These are phyloP conservation scores for Microdon myrmicae DNA, from an alignment of 2,888 invertebrate species.

Conservation along the genomic window DNA sequence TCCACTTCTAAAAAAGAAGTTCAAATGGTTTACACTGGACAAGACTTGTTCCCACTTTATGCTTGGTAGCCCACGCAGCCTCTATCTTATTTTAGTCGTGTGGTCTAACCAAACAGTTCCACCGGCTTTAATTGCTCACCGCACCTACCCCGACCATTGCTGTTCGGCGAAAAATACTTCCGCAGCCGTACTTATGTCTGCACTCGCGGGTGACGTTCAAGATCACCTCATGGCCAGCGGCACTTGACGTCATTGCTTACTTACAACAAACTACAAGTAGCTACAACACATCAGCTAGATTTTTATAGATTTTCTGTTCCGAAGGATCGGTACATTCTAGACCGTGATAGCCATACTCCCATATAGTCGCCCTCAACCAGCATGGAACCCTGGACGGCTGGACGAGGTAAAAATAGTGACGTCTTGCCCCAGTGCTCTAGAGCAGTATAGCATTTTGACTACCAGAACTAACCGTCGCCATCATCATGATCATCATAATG, in stretches of 20 bases:
- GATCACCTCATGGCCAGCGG: constrained; percentile 21
- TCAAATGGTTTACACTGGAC: constrained; percentile 30
- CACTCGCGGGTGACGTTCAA: constrained; percentile 33
- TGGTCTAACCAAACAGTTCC: constrained; percentile 8
- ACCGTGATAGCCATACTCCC: constrained; percentile 24
- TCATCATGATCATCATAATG: too few species aligned
- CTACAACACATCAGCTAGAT: too few species aligned
- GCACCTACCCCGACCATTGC: constrained; percentile 36
- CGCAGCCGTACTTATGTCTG: not conserved
- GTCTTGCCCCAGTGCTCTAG: constrained; percentile 49
- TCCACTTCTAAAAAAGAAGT: constrained; percentile 30
- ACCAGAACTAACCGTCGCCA: constrained; percentile 28
- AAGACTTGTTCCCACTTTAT: constrained; percentile 18
- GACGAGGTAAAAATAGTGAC: constrained; percentile 37
- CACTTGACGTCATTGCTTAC: constrained; percentile 30
- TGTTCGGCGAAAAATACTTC: constrained; percentile 18
- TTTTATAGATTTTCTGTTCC: too few species aligned
- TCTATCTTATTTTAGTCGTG: constrained; percentile 9
- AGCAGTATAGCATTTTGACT: constrained; percentile 28
- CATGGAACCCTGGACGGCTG: constrained; percentile 10
- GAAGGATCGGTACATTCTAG: too few species aligned
- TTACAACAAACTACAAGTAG: too few species aligned
- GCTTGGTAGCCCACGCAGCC: constrained; percentile 25
- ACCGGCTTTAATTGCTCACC: constrained; percentile 47
- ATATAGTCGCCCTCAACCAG: constrained; percentile 21